Evolutionary conservation across 1,140 invertebrate genomes (phyloP), one percentile per base, ranked within the genome.

Genomic region (Diorhabda sublineata): DNA sequence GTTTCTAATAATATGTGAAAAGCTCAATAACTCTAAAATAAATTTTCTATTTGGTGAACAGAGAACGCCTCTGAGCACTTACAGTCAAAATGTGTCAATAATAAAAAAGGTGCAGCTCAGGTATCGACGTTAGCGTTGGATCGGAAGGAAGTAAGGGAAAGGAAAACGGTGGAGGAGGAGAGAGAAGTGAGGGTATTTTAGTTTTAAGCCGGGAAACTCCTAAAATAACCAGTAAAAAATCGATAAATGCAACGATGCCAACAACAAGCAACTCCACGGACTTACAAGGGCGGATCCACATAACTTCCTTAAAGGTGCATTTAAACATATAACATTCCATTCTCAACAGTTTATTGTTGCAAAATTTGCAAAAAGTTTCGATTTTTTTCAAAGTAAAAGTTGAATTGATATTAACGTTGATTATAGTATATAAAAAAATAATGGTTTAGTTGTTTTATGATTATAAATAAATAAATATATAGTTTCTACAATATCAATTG

Each of bases 171-270:
- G 26, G 47, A 52, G 47, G 47, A 3, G n/a, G 47, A 52, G 47
- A 26, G 41, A 47, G 3, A 52, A 56, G 64, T 58, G 52, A 58
- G 64, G 64, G 43, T 47, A 65, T 65, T 58, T 65, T 43, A 65
- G 64, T 65, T 65, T 65, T 65, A 26, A 67, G 70, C 70, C 70
- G 66, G 69, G 61, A 70, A 68, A 71, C 64, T 71, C 70, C 70
- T 71, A 71, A 71, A 71, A 71, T 71, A 71, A 71, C 70, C 63
- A 68, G 66, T 63, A 71, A 65, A 70, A 71, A 71, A 71, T 71
- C 70, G 68, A 71, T 71, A 71, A 71, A 63, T 71, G 70, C 70
- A 71, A 63, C 70, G 70, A 63, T 68, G 70, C 70, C 70, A 61
- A 71, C 70, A 71, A 71, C 70, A 71, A 71, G 45, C 66, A 68